Percentiles rank a stretch among this genome's conserved stretches.
phyloP scores from a whole-genome alignment of 2,797 vertebrate genomes.

The Lagorchestes hirsutus region DNA sequence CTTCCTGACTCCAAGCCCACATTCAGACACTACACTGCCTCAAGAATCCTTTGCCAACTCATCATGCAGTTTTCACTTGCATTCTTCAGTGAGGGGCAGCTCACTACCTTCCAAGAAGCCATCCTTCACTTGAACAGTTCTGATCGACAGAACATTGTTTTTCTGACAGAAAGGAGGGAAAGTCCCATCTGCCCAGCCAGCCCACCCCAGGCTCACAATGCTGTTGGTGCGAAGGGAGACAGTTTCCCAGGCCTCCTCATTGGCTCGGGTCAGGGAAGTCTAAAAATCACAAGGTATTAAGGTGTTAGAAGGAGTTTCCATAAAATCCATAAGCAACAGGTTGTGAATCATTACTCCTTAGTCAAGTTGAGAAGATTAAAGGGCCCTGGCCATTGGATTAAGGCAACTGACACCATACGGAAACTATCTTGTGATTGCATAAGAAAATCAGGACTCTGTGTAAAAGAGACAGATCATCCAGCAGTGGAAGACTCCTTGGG shows the following conservation, averaged over 20 bases:
- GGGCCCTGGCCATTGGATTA: neutral
- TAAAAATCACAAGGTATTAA: neutral
- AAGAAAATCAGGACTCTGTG: neutral
- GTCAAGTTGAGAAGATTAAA: neutral
- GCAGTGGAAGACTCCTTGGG: neutral
- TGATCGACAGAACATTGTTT: neutral
- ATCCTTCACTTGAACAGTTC: neutral
- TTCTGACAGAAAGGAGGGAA: neutral
- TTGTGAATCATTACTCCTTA: neutral
- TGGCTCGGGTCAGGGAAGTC: neutral
- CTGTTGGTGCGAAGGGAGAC: neutral
- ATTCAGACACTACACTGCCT: neutral
- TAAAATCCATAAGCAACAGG: neutral
- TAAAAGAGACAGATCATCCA: neutral
- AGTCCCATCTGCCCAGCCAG: neutral
- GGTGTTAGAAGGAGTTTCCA: neutral
- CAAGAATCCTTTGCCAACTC: neutral
- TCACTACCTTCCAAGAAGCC: neutral
- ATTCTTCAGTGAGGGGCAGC: neutral
- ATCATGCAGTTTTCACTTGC: neutral
- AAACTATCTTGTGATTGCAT: neutral
- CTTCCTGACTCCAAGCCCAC: neutral
- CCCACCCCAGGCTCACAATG: neutral
- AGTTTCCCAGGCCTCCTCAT: neutral
- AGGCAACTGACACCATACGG: neutral